Evolutionary conservation across 2,888 invertebrate genomes (phyloP).

Genomic region (Callimorpha dominula): DNA sequence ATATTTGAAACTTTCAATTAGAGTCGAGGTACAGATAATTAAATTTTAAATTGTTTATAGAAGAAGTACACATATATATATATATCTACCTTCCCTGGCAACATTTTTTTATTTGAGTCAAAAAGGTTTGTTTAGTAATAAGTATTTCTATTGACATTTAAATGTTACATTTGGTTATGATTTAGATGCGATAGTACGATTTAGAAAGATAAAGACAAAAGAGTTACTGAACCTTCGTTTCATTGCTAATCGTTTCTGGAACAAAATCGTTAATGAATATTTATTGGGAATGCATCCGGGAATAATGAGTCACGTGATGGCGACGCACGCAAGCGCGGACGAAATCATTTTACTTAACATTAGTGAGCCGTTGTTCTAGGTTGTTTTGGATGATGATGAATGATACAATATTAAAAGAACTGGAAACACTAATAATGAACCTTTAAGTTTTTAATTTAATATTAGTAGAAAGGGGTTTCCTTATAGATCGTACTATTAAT

Average conservation of each 20-base stretch:
- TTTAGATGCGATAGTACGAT: not conserved
- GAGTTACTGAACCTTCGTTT: conserved; percentile 25
- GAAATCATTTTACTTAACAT: not conserved
- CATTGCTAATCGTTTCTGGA: conserved; percentile 39
- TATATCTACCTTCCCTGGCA: not conserved
- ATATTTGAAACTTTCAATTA: not conserved
- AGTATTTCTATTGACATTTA: not conserved
- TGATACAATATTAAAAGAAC: not conserved
- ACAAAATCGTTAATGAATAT: conserved; percentile 59
- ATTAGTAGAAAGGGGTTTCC: not conserved
- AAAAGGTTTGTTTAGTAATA: not conserved
- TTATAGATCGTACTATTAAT: not conserved
- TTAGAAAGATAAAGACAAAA: not conserved
- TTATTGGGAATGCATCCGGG: conserved; percentile 66
- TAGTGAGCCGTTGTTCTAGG: not conserved
- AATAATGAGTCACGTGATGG: conserved; percentile 47
- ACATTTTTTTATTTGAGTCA: not conserved
- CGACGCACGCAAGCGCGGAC: conserved; percentile 1
- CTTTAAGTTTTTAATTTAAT: not conserved
- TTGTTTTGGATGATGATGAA: not conserved
- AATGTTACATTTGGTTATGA: not conserved
- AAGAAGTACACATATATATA: not conserved
- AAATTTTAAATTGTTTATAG: not conserved
- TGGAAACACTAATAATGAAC: not conserved
- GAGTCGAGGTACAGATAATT: not conserved